Percentiles rank a stretch among this genome's conserved stretches.
These are phyloP conservation scores for Cyprinus carpio DNA, from an alignment of 2,113 vertebrate species.

Conservation along the genomic window DNA sequence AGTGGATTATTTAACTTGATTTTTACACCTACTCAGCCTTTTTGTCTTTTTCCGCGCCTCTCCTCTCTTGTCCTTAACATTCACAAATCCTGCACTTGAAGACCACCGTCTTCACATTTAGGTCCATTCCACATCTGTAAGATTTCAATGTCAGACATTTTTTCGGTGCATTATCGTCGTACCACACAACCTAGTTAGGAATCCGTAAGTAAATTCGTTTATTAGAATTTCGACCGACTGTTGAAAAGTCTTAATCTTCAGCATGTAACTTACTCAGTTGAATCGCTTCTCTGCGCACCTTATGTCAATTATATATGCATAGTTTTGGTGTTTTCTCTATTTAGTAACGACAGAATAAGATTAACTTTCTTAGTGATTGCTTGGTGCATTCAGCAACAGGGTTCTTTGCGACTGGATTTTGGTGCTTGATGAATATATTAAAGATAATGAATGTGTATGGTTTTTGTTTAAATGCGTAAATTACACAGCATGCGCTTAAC, in stretches of 20 bases:
- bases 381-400: neutral
- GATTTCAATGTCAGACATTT: conserved; percentile 36
- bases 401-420: conserved; percentile 43
- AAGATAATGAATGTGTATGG: conserved; percentile 22
- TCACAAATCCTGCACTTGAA: neutral
- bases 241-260: conserved; percentile 37
- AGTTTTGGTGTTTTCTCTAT: too few species aligned
- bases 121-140: conserved; percentile 50
- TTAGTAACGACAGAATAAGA: too few species aligned
- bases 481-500: neutral
- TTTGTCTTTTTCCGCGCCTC: too few species aligned
- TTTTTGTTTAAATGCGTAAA: conserved; percentile 6
- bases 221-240: too few species aligned
- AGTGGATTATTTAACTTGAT: neutral
- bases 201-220: too few species aligned
- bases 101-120: conserved; percentile 41
- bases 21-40: conserved; percentile 12
- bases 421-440: conserved; percentile 44
- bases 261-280: neutral
- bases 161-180: conserved; percentile 53
- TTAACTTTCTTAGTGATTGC: too few species aligned
- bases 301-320: too few species aligned
- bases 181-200: too few species aligned
- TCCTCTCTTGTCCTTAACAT: neutral
- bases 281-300: neutral